phyloP scores from a whole-genome alignment of 2,888 invertebrate species.

The Deroplatys truncata region DNA sequence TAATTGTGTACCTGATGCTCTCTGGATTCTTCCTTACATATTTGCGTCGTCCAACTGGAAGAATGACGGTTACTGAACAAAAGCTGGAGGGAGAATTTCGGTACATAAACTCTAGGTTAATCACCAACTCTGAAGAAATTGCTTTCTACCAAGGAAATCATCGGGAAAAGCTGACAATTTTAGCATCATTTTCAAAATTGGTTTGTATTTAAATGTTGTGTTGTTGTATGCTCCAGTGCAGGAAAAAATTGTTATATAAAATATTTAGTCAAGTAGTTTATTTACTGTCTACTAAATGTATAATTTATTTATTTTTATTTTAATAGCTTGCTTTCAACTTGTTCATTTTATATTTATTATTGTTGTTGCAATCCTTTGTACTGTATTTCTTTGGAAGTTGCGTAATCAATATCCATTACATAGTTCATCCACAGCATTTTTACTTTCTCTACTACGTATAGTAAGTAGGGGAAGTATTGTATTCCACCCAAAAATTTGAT shows the following conservation, averaged over 20 bases:
- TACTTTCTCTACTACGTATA: no score
- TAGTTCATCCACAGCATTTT: no score
- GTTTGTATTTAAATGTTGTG: slow-evolving; percentile 35
- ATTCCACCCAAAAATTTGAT: no score
- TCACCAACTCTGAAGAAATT: slow-evolving; percentile 91
- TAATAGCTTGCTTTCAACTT: no score
- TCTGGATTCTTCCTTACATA: slow-evolving; percentile 86
- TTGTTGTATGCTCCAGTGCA: no score
- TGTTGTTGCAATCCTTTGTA: no score
- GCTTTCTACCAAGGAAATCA: slow-evolving; percentile 59
- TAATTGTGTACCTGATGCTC: slow-evolving; percentile 82
- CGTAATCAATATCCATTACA: no score
- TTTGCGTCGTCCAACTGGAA: slow-evolving; percentile 80
- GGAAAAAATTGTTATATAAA: slow-evolving; percentile 1
- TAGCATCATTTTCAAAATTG: slow-evolving; percentile 86
- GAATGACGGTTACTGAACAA: slow-evolving; percentile 90
- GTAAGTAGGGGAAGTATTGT: no score
- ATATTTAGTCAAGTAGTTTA: neutral
- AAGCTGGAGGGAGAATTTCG: slow-evolving; percentile 98
- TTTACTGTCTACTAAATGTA: neutral
- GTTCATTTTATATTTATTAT: no score
- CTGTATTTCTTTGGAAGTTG: no score
- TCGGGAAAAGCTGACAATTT: slow-evolving; percentile 81
- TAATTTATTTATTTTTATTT: no score
- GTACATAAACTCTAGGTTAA: slow-evolving; percentile 92